Base-by-base conservation (phyloP, 2,888 invertebrate genomes). In the Thera obeliscata region DNA sequence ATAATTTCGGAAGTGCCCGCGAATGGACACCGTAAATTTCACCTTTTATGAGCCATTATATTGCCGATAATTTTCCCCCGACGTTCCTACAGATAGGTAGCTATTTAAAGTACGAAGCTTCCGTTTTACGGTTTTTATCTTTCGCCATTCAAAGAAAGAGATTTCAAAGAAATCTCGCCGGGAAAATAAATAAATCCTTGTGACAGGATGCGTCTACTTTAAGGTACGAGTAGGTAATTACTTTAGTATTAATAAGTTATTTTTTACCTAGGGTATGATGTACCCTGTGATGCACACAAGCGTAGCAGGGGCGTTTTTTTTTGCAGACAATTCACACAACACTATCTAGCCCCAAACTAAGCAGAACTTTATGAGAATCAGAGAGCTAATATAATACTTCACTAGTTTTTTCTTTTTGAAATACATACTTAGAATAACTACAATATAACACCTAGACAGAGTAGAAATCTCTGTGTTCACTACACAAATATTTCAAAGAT, bases 1-100 rank as follows among this genome's bases (percentile, higher is more conserved):
- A 89, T 88, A 87, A 85, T 72, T 81, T 83, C 74, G 80, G 79
- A 81, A 83, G 81, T 81, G 77, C 78, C 76, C 78, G 76, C 63
- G 69, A 69, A 81, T 77, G 81, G 77, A 79, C 81, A 82, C 79
- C 87, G 82, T 90, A 91, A 91, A 90, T 89, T 88, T 80, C 73
- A 83, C 81, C 85, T 85, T 90, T 90, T 90, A 90, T 88, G 87
- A 87, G 77, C 88, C 88, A 87, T 89, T 88, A 89, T 86, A 86
- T 82, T 82, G 83, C 79, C 84, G 84, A 87, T 87, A 87, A 88
- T 86, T 86, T 70, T 66, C 66, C 66, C 62, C 60, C 64, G 67
- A 70, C 66, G 62, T 80, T 78, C 80, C 81, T 80, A 79, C 61
- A 78, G 77, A 82, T 77, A 55, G 3, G 4, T 35, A 36, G 9